A percentile compares a stretch with the other conserved stretches of the same genome.
Evolutionary conservation across 2,113 vertebrate species (phyloP).

Genomic region (Manacus vitellinus): DNA sequence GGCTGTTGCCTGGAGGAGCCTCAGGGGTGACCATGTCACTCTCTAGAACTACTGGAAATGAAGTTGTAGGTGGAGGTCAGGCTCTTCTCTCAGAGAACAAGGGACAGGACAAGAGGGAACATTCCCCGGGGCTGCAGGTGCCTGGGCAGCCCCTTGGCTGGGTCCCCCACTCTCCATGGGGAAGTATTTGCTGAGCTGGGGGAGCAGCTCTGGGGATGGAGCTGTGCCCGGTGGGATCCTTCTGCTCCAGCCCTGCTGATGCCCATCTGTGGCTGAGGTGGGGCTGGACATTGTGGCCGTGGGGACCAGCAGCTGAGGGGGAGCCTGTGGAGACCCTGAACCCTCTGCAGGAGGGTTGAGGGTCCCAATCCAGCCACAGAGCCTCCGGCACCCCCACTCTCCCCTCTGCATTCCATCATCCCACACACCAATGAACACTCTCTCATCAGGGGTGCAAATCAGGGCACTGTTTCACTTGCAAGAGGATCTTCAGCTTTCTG

Average conservation of each 20-base stretch:
- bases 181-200: neutral
- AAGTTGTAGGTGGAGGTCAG: neutral
- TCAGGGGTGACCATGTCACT: neutral
- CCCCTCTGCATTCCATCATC: neutral
- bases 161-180: neutral
- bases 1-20: neutral
- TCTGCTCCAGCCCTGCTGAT: neutral
- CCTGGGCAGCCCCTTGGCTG: neutral
- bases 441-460: neutral
- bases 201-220: neutral
- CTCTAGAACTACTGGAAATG: neutral
- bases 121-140: neutral
- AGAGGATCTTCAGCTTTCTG: too few species aligned
- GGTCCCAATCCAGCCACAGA: neutral
- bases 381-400: neutral
- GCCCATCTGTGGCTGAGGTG: neutral
- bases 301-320: neutral
- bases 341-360: neutral
- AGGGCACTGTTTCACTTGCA: rapidly evolving
- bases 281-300: rapidly evolving
- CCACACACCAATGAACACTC: neutral
- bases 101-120: neutral
- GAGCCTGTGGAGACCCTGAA: neutral
- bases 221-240: neutral
- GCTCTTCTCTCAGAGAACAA: neutral